These are phyloP conservation scores for Eupithecia abbreviata DNA, from an alignment of 2,888 invertebrate species.

Conservation along the genomic window DNA sequence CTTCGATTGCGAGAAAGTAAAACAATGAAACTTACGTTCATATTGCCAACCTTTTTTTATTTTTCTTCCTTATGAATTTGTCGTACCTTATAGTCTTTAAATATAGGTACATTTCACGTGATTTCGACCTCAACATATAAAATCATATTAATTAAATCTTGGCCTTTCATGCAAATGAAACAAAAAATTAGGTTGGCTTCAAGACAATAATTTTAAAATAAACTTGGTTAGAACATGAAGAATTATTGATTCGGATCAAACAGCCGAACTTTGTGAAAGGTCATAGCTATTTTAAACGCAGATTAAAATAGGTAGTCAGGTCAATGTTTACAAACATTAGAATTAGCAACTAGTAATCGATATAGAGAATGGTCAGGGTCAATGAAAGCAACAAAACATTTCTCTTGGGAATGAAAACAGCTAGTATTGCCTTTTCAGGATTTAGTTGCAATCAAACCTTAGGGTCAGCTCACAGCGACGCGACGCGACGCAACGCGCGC, in stretches of 20 bases:
- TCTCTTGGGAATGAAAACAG: background rate
- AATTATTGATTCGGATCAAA: background rate
- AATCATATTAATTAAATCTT: too few relatives aligned
- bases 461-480: too few relatives aligned
- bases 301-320: slow-evolving; percentile 8
- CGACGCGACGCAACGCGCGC: too few relatives aligned
- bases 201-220: background rate
- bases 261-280: slow-evolving; percentile 1
- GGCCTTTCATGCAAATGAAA: too few relatives aligned
- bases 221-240: background rate
- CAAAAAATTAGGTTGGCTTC: background rate
- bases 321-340: slow-evolving; percentile 46
- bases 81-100: too few relatives aligned
- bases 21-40: too few relatives aligned
- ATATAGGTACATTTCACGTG: too few relatives aligned
- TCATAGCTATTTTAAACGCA: slow-evolving; percentile 1
- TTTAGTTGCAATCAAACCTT: background rate
- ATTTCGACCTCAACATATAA: too few relatives aligned
- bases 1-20: too few relatives aligned
- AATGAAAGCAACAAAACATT: background rate
- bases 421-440: background rate
- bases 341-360: slow-evolving; percentile 49
- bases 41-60: too few relatives aligned
- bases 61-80: too few relatives aligned
- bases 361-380: slow-evolving; percentile 21